phyloP scores from a whole-genome alignment of 2,888 invertebrate species.

The Nasonovia ribisnigri region DNA sequence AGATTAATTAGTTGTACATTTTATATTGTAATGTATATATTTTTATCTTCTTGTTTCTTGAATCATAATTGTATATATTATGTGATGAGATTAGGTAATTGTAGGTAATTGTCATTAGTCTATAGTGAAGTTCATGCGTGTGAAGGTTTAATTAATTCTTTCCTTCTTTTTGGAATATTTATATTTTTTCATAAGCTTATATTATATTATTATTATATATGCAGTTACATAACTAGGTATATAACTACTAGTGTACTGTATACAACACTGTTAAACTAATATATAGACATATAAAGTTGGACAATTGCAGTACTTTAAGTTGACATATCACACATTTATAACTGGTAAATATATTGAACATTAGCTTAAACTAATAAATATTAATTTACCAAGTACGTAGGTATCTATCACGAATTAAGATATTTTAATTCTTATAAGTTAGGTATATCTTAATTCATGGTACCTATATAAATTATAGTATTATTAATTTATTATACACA shows the following conservation, averaged over 20 bases:
- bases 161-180: background rate
- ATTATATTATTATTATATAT: background rate
- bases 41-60: background rate
- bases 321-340: background rate
- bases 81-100: background rate
- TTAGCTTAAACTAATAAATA: background rate
- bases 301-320: background rate
- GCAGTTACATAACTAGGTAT: no score
- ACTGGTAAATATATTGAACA: background rate
- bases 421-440: no score
- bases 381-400: background rate
- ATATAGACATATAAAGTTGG: background rate
- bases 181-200: background rate
- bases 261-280: background rate
- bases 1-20: background rate
- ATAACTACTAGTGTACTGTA: background rate
- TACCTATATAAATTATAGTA: background rate
- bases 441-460: background rate
- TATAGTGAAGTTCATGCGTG: background rate
- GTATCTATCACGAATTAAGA: no score
- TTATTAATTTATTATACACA: background rate
- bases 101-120: background rate
- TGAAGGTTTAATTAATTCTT: background rate
- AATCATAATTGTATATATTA: background rate
- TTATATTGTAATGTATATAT: background rate